Base-by-base conservation (phyloP, 53 echinoderm and acorn worm species). In the Holothuria leucospilota region DNA sequence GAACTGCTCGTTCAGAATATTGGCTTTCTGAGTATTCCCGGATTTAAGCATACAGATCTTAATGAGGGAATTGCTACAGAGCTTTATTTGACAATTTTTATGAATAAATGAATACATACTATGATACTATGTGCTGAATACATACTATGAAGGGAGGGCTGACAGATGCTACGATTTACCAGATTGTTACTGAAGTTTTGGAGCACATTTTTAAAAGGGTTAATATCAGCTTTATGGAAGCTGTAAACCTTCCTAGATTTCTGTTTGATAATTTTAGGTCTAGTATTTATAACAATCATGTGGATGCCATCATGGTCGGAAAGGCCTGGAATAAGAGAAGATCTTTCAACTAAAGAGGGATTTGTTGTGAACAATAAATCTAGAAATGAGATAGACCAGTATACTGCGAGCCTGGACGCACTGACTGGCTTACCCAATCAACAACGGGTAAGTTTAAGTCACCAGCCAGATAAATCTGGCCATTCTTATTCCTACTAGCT, bases 211-310 rank as follows among this genome's bases (percentile, higher is more conserved):
- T 53, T 51, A 77, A 77, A 23, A 20, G 27, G 15, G 21, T 77
- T 15, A 25, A 40, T n/a, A 77, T 77, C 24, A 77, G 52, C 77
- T 53, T 77, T 77, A 27, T 77, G 77, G 24, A 77, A 77, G 16
- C 77, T 77, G 14, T 77, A 49, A 21, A 77, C 56, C 25, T 77
- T 77, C 56, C 77, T 77, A 8, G 77, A 49, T 26, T 77, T 77
- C 23, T 49, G 77, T 46, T 77, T 77, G 11, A 49, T 25, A 11
- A 41, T 20, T n/a, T 51, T 53, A 46, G 77, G 77, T 41, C 27
- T 77, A 51, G 77, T 51, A 0, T 20, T 77, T 23, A 51, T 20
- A 8, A 27, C 13, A 13, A 77, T 0, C 77, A 77, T 51, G 56
- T 53, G 77, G 21, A 77, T 77, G 51, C 77, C 77, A 28, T 65